phyloP scores from a whole-genome alignment of 1,140 invertebrate genomes.

The Formica selysi region DNA sequence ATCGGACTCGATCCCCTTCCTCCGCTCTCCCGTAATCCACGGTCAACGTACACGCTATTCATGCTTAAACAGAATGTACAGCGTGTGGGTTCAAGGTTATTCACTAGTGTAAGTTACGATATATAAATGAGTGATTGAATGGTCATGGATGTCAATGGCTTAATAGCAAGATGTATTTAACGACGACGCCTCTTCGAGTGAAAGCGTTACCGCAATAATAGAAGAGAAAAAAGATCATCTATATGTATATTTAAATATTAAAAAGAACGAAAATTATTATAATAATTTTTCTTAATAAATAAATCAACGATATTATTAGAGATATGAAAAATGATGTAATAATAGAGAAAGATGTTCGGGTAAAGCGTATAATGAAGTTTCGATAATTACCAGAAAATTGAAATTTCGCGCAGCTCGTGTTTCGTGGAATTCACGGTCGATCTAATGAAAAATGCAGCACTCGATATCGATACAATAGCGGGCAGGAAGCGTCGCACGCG shows the following conservation, averaged over 20 bases:
- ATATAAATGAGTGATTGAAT: conserved; percentile 31
- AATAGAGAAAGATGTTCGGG: neutral
- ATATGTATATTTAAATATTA: neutral
- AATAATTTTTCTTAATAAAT: neutral
- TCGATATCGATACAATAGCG: conserved; percentile 57
- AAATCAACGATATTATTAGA: neutral
- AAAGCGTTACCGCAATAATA: neutral
- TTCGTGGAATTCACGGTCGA: neutral
- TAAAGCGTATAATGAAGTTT: neutral
- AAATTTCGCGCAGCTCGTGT: neutral
- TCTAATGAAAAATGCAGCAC: conserved; percentile 54
- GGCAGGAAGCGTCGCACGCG: conserved; percentile 42
- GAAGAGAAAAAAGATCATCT: neutral
- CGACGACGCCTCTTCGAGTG: neutral
- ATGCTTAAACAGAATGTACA: conserved; percentile 43
- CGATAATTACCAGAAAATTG: neutral
- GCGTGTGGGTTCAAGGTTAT: conserved; percentile 20
- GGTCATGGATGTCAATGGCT: conserved; percentile 7
- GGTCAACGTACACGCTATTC: conserved; percentile 13
- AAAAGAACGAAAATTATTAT: neutral
- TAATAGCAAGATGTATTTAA: neutral
- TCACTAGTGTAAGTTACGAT: neutral
- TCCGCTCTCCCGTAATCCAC: too few relatives aligned
- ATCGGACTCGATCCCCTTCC: neutral
- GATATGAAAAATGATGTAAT: neutral